Percentiles rank a stretch among this genome's conserved stretches.
Evolutionary conservation across 1,140 invertebrate species (phyloP).

Genomic region (Himalopsyche phryganea): DNA sequence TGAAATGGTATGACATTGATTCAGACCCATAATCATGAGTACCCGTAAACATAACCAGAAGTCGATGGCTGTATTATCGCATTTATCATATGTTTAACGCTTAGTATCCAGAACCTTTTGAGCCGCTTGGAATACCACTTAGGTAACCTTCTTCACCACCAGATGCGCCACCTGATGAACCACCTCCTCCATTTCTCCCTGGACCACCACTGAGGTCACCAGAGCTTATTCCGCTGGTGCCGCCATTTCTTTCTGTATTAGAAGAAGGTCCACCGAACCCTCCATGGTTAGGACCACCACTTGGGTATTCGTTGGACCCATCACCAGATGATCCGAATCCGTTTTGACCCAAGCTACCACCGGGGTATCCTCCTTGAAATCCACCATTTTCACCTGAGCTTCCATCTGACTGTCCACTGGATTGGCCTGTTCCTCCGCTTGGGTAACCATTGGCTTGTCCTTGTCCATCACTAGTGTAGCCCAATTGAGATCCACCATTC

Average conservation of each 20-base stretch:
- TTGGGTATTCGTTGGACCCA: conserved; percentile 11
- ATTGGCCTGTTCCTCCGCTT: conserved; percentile 13
- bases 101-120: conserved; percentile 45
- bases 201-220: conserved; percentile 32
- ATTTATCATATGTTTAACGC: background rate
- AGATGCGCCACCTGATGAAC: conserved; percentile 13
- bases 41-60: background rate
- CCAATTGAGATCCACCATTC: conserved; percentile 22
- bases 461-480: conserved; percentile 38
- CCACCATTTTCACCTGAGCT: conserved; percentile 7
- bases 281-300: conserved; percentile 11
- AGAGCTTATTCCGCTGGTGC: conserved; percentile 23
- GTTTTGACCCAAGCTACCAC: conserved; percentile 20
- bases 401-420: conserved; percentile 25
- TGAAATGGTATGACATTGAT: too few species aligned
- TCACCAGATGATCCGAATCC: too few species aligned
- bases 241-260: conserved; percentile 23
- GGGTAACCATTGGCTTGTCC: too few species aligned
- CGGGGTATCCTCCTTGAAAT: conserved; percentile 14
- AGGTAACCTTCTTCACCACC: conserved; percentile 40
- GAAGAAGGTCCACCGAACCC: conserved; percentile 31
- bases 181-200: conserved; percentile 21
- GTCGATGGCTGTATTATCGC: background rate
- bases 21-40: background rate
- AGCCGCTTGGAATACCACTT: conserved; percentile 44